Conservation (phyloP, 2,113 vertebrate species). For the Myocastor coypus region DNA sequence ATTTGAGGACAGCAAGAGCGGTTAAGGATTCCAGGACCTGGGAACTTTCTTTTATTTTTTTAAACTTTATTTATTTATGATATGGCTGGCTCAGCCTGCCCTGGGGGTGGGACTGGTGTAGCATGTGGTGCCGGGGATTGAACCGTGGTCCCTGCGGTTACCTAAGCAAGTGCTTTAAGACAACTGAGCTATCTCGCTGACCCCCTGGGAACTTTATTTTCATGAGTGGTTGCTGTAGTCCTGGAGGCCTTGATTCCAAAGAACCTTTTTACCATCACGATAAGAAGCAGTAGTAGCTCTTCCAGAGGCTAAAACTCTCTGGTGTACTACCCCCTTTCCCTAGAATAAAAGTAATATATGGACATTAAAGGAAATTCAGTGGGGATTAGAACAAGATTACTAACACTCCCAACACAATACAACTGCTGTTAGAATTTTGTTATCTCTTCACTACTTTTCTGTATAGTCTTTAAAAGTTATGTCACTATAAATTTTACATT, state of each 20-base stretch:
- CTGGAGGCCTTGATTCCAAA: neutral
- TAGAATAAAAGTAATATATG: neutral
- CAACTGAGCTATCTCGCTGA: too few relatives aligned
- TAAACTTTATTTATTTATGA: too few relatives aligned
- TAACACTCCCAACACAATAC: too few relatives aligned
- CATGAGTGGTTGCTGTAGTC: too few relatives aligned
- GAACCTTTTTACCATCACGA: neutral
- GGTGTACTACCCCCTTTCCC: neutral
- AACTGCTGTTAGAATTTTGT: too few relatives aligned
- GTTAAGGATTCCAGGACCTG: neutral
- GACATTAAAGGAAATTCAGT: neutral
- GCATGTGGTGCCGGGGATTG: too few relatives aligned
- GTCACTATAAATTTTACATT: too few relatives aligned
- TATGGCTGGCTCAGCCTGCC: too few relatives aligned
- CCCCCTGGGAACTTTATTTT: too few relatives aligned
- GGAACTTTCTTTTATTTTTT: neutral
- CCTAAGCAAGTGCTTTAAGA: too few relatives aligned
- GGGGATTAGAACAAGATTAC: neutral
- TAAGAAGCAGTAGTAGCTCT: neutral
- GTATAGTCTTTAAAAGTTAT: conserved; percentile 1
- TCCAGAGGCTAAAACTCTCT: neutral
- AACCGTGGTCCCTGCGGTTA: too few relatives aligned
- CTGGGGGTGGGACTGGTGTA: too few relatives aligned
- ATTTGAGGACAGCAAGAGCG: neutral
- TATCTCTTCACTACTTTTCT: neutral